These are phyloP conservation scores for Acropternis orthonyx DNA, from an alignment of 2,797 vertebrate species.

Conservation along the genomic window DNA sequence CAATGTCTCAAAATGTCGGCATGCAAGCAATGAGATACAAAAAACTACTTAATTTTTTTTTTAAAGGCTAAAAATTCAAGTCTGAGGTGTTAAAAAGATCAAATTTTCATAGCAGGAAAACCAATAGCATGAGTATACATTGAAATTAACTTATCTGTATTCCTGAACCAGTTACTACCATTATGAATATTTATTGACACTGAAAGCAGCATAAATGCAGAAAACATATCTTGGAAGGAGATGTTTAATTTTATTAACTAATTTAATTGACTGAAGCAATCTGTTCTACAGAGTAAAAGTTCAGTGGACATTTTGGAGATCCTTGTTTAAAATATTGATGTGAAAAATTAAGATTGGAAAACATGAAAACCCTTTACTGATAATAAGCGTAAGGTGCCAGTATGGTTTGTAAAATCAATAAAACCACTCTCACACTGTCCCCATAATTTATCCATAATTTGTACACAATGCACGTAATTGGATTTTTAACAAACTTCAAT, in stretches of 20 bases:
- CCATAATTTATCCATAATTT: background rate
- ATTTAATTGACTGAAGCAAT: background rate
- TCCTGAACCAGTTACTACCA: background rate
- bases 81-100: background rate
- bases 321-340: background rate
- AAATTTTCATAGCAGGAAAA: background rate
- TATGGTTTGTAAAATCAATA: background rate
- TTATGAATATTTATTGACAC: background rate
- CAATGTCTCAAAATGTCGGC: background rate
- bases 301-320: background rate
- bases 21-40: background rate
- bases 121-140: background rate
- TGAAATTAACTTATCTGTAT: background rate
- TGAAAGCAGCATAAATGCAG: background rate
- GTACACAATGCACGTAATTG: background rate
- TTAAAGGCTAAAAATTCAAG: rapidly evolving
- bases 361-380: background rate
- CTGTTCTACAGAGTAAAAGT: background rate
- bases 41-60: background rate
- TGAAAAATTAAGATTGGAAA: background rate
- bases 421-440: background rate
- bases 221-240: background rate
- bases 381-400: background rate
- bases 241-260: background rate
- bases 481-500: slow-evolving; percentile 7